phyloP scores from a whole-genome alignment of 37 sponge, comb jelly and placozoan species.

The Aplysina aerophoba region DNA sequence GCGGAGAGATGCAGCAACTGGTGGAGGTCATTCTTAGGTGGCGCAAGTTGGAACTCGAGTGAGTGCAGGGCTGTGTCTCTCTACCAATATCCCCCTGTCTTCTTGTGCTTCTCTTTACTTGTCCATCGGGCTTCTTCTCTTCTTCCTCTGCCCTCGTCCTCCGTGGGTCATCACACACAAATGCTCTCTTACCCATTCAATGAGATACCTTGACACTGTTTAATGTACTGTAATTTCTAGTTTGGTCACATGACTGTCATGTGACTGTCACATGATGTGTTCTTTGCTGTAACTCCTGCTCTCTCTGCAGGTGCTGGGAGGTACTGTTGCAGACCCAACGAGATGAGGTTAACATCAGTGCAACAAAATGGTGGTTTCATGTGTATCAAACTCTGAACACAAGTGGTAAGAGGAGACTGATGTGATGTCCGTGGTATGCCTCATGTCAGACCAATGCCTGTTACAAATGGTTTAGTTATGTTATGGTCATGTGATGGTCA shows the following conservation, averaged over 20 bases:
- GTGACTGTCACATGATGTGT: no score
- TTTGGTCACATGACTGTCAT: no score
- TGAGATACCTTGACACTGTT: not conserved
- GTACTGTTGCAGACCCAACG: conserved; percentile 38
- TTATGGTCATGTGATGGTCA: not conserved
- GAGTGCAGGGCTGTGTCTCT: not conserved
- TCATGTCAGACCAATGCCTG: not conserved
- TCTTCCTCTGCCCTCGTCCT: not conserved
- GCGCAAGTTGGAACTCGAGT: conserved; percentile 87
- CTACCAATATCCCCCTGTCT: not conserved
- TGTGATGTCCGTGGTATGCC: not conserved
- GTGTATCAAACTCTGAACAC: conserved; percentile 41
- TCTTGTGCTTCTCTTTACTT: not conserved
- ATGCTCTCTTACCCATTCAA: not conserved
- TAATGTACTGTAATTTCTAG: not conserved
- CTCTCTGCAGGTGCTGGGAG: conserved; percentile 58
- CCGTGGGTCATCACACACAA: no score
- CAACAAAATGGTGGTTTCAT: conserved; percentile 79
- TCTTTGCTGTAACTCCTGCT: no score
- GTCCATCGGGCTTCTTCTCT: no score
- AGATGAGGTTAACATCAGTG: not conserved
- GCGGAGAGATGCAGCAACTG: conserved; percentile 50
- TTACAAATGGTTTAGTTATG: not conserved
- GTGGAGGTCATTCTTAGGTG: conserved; percentile 74
- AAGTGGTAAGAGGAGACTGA: not conserved